Percentiles rank a stretch among this genome's conserved stretches.
phyloP scores from a whole-genome alignment of 2,113 vertebrate species.

The Micronycteris hirsuta region DNA sequence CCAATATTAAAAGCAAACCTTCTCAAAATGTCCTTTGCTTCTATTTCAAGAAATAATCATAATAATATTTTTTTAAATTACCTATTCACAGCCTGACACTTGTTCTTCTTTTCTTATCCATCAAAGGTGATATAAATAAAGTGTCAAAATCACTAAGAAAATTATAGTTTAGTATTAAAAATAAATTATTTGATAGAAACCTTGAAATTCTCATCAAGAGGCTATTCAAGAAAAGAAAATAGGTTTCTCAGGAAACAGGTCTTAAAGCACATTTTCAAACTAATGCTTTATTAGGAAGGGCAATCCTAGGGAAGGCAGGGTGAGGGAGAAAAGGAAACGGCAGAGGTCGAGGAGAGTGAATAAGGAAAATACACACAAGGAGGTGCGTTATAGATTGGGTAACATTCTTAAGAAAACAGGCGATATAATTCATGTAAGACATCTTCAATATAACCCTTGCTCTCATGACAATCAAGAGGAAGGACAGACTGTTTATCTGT shows the following conservation, averaged over 20 bases:
- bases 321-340: neutral
- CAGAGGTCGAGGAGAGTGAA: neutral
- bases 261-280: neutral
- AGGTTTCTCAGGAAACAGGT: neutral
- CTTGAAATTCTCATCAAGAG: constrained; percentile 2
- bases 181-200: neutral
- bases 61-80: neutral
- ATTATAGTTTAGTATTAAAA: neutral
- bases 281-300: neutral
- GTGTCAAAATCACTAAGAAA: neutral
- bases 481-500: neutral
- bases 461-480: neutral
- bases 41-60: constrained; percentile 1
- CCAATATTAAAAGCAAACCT: neutral
- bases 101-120: neutral
- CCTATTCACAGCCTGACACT: neutral
- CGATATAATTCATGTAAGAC: neutral
- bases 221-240: neutral
- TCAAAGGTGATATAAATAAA: neutral
- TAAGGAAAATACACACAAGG: neutral
- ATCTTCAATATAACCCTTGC: neutral
- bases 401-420: neutral
- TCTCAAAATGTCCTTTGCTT: constrained; percentile 23
- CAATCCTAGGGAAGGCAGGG: neutral
- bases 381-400: neutral